A percentile compares a stretch with the other conserved stretches of the same genome.
Evolutionary conservation across 1,140 invertebrate species (phyloP).

Genomic region (Bicyclus anynana): DNA sequence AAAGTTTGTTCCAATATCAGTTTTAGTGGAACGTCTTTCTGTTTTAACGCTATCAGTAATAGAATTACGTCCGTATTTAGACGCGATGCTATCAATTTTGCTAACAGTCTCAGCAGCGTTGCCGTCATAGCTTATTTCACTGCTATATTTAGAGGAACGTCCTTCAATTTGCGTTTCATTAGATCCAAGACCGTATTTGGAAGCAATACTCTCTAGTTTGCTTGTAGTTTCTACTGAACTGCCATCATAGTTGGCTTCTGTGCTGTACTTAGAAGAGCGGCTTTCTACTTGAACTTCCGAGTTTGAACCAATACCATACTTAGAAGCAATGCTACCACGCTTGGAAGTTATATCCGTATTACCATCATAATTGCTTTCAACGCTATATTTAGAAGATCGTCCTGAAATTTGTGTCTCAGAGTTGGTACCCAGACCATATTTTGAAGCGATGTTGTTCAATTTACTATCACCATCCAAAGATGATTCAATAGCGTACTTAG

Average conservation of each 20-base stretch:
- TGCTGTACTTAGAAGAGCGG: slow-evolving; percentile 40
- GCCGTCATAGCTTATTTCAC: slow-evolving; percentile 40
- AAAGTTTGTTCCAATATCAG: slow-evolving; percentile 40
- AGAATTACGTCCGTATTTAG: slow-evolving; percentile 54
- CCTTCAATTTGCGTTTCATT: slow-evolving; percentile 44
- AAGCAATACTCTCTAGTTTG: slow-evolving; percentile 42
- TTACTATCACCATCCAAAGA: slow-evolving; percentile 36
- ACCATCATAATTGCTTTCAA: slow-evolving; percentile 41
- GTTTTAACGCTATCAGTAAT: slow-evolving; percentile 43
- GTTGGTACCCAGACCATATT: slow-evolving; percentile 44
- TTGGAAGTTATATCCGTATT: slow-evolving; percentile 20
- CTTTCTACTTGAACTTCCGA: slow-evolving; percentile 45
- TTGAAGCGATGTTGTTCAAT: slow-evolving; percentile 43
- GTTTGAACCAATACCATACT: slow-evolving; percentile 42
- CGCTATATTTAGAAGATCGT: slow-evolving; percentile 40
- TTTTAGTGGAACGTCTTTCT: slow-evolving; percentile 48
- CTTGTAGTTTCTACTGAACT: slow-evolving; percentile 34
- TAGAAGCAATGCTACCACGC: slow-evolving; percentile 36
- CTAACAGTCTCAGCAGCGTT: slow-evolving; percentile 32
- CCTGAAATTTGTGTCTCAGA: slow-evolving; percentile 40
- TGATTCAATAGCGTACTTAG: slow-evolving; percentile 38
- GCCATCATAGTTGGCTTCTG: slow-evolving; percentile 38
- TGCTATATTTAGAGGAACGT: slow-evolving; percentile 43
- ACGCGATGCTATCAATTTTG: slow-evolving; percentile 60
- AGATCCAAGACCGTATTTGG: slow-evolving; percentile 48